These are phyloP conservation scores for Ormia ochracea DNA, from an alignment of 2,888 invertebrate species.

Conservation along the genomic window DNA sequence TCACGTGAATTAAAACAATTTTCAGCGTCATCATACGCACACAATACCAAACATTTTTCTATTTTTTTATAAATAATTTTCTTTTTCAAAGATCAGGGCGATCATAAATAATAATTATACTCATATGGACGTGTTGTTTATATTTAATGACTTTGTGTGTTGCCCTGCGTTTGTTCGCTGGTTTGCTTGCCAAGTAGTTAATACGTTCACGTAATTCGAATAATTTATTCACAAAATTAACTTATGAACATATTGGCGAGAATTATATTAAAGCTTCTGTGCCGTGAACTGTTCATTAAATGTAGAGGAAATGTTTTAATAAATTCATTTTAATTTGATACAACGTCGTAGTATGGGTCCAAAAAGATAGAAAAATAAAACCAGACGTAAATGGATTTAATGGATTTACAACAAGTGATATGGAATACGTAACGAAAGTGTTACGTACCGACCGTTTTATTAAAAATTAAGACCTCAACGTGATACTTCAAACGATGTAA, in stretches of 20 bases:
- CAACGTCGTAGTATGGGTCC: background rate
- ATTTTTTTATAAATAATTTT: constrained; percentile 8
- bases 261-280: background rate
- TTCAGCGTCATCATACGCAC: constrained; percentile 2
- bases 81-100: constrained; percentile 54
- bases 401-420: background rate
- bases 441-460: background rate
- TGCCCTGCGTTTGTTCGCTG: background rate
- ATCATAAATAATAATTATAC: constrained; percentile 42
- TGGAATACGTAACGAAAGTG: background rate
- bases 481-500: background rate
- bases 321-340: background rate
- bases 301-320: background rate
- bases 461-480: background rate
- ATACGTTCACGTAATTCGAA: constrained; percentile 11
- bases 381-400: background rate
- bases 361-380: background rate
- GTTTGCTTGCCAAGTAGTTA: background rate
- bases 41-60: constrained; percentile 15
- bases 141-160: constrained; percentile 1
- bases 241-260: constrained; percentile 6
- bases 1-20: constrained; percentile 32
- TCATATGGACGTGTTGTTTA: constrained; percentile 14
- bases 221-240: constrained; percentile 14
- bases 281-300: background rate